A percentile compares a stretch with the other conserved stretches of the same genome.
Evolutionary conservation across 92 coral and sea anemone species (phyloP).

Genomic region (Pocillopora grandis): DNA sequence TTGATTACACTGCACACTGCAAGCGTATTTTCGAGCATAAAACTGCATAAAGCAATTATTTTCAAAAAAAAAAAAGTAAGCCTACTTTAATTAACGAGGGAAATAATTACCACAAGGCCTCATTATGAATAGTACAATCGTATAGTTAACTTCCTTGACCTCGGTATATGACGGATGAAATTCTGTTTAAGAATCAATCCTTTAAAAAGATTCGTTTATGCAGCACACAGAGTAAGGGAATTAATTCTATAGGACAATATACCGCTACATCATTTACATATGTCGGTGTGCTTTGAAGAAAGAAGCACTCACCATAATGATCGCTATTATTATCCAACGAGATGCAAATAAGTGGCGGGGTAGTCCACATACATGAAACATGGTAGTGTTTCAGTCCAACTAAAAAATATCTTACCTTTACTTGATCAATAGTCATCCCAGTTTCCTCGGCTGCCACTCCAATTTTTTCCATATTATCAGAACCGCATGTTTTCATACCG

Average conservation of each 20-base stretch:
- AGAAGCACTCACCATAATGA: not conserved
- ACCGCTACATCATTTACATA: not conserved
- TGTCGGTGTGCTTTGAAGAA: not conserved
- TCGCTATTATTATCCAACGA: not conserved
- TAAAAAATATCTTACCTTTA: conserved; percentile 35
- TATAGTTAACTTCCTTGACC: not conserved
- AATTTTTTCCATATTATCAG: conserved; percentile 32
- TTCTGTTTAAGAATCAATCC: not conserved
- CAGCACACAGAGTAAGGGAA: not conserved
- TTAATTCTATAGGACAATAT: not conserved
- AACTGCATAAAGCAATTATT: too few relatives aligned
- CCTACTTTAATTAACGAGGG: not conserved
- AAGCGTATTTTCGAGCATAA: not conserved
- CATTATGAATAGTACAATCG: not conserved
- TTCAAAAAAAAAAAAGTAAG: not conserved
- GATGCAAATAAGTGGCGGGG: not conserved
- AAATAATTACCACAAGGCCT: not conserved
- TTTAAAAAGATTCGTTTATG: not conserved
- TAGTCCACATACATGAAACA: not conserved
- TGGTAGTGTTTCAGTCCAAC: not conserved
- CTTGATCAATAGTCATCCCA: conserved; percentile 54
- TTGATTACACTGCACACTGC: not conserved
- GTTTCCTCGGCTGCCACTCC: conserved; percentile 51
- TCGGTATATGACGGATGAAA: not conserved
- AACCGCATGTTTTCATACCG: conserved; percentile 54